Evolutionary conservation across 2,113 vertebrate species (phyloP), one percentile per base, ranked within the genome.

Genomic region (Vanacampus margaritifer): DNA sequence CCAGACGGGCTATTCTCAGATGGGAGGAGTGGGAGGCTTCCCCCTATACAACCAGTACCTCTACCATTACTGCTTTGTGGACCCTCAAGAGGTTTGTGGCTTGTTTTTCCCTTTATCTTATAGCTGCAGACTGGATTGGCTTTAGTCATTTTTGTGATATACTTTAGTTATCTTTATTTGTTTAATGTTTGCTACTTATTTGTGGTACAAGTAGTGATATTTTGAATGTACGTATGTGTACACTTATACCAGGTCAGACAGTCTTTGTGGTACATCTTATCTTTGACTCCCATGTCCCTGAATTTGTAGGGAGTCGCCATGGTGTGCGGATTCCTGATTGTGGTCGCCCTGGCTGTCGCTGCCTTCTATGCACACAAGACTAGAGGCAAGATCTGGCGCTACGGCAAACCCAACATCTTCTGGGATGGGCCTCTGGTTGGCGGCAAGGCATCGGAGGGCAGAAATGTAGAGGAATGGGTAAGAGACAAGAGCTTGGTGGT

Each of bases 41-140:
- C 86, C 90, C 36, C 73, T 90, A 1, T 89, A 91, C 71, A 95
- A 94, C 90, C 94, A 95, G 88, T 96, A 96, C 75, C 87, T 97
- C 43, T 94, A 95, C 88, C 95, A 97, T 84, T 96, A 96, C 91
- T 96, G 95, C 87, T 94, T 90, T 6, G 95, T 97, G 76, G 95
- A 97, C 74, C 93, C 95, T 0, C 95, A 97, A 75, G 95, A 97
- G 95, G 95, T 95, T 46, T 59, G 85, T 75, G 41, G 6, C 13
- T 28, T 46, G 51, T 51, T 32, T 45, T 21, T 39, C 3, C 7
- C 14, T 24, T 41, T 21, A 9, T 62, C 2, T 62, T 41, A 13
- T 43, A 8, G 19, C 21, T 11, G 5, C 0, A 19, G 24, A 35
- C 23, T 43, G 6, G n/a, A 23, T 23, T 60, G 58, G 26, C 6